These are phyloP conservation scores for Dreissena rostriformis DNA, from an alignment of 1,140 invertebrate genomes.

Conservation along the genomic window DNA sequence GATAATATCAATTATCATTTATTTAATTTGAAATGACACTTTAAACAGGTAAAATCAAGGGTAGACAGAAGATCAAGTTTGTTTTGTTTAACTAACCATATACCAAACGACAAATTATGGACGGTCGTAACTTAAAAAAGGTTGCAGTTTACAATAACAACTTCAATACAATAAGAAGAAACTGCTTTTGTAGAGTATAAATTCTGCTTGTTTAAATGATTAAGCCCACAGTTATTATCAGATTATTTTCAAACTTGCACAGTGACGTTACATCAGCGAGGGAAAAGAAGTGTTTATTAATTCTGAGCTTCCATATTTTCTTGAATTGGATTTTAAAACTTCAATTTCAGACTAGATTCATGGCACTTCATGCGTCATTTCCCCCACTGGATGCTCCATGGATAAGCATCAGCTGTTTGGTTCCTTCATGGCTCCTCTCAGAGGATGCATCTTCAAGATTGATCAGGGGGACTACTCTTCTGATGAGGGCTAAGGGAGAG, in stretches of 20 bases:
- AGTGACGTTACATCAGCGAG: too few relatives aligned
- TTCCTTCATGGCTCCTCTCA: conserved; percentile 59
- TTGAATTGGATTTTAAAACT: conserved; percentile 12
- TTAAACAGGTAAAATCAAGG: not conserved
- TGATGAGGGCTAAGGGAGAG: conserved; percentile 60
- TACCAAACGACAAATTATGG: too few relatives aligned
- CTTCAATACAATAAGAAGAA: too few relatives aligned
- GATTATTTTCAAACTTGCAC: not conserved
- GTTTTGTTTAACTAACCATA: too few relatives aligned
- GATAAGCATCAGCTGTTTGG: conserved; percentile 65
- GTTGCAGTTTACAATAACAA: too few relatives aligned
- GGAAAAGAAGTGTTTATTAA: not conserved
- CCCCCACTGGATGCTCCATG: conserved; percentile 55
- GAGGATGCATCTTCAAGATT: conserved; percentile 63
- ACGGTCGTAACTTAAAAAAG: too few relatives aligned
- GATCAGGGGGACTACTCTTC: conserved; percentile 48
- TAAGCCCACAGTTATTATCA: not conserved
- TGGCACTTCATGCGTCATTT: conserved; percentile 72
- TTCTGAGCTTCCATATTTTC: not conserved
- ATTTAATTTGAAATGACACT: too few relatives aligned
- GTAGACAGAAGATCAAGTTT: not conserved
- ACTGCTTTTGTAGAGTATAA: too few relatives aligned
- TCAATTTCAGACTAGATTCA: conserved; percentile 60
- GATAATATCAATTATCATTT: too few relatives aligned
- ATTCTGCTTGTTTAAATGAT: not conserved